phyloP scores from a whole-genome alignment of 2,888 invertebrate species.

The Eilema depressum region DNA sequence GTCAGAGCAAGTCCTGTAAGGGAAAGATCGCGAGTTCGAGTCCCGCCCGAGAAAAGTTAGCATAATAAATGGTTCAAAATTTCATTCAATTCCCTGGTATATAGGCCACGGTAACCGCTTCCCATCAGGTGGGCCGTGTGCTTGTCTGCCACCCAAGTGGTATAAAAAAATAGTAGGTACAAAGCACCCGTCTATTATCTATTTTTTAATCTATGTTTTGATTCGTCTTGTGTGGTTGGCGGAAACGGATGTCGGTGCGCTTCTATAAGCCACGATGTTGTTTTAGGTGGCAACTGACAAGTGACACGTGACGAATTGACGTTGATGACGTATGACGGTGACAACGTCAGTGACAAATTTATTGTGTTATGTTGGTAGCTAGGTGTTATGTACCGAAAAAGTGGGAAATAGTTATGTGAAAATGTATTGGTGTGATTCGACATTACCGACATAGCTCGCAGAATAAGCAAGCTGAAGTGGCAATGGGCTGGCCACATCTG shows the following conservation, averaged over 20 bases:
- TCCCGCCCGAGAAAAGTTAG: too few relatives aligned
- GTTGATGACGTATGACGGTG: constrained; percentile 49
- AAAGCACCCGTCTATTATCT: constrained; percentile 29
- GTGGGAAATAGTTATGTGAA: not conserved
- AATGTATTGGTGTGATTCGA: not conserved
- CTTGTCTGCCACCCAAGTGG: too few relatives aligned
- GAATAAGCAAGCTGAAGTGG: too few relatives aligned
- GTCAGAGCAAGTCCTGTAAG: too few relatives aligned
- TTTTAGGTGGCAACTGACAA: constrained; percentile 62
- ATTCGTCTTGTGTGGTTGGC: constrained; percentile 73
- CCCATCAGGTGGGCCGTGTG: too few relatives aligned
- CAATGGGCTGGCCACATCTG: too few relatives aligned
- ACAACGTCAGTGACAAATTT: constrained; percentile 61
- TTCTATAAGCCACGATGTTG: constrained; percentile 69
- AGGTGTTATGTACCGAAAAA: not conserved
- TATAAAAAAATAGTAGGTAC: not conserved
- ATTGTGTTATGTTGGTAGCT: constrained; percentile 23
- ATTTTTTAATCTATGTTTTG: constrained; percentile 49
- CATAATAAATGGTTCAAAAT: too few relatives aligned
- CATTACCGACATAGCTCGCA: too few relatives aligned
- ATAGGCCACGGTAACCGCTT: too few relatives aligned
- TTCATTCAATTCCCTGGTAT: too few relatives aligned
- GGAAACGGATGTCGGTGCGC: constrained; percentile 76
- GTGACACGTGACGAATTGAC: constrained; percentile 58
- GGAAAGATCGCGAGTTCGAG: too few relatives aligned